phyloP scores from a whole-genome alignment of 2,797 vertebrate genomes.

The Denticeps clupeoides region DNA sequence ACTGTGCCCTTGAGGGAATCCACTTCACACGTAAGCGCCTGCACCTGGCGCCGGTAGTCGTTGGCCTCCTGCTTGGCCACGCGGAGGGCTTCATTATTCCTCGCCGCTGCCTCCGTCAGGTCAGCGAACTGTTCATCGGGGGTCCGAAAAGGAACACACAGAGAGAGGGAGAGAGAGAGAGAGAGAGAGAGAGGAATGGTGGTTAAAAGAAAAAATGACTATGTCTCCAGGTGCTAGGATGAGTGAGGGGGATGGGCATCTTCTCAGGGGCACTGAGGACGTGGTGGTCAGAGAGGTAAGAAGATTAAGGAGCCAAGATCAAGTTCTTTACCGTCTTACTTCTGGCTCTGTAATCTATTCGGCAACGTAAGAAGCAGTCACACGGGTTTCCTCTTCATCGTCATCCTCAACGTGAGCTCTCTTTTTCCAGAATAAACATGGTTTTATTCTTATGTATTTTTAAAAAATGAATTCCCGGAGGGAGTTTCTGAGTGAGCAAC shows the following conservation, averaged over 20 bases:
- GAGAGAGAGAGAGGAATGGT: not conserved
- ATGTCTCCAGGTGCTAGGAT: not conserved
- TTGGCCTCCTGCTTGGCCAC: constrained; percentile 82
- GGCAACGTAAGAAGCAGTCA: too few species aligned
- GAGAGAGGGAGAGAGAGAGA: not conserved
- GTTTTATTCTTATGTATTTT: too few species aligned
- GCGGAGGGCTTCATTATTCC: constrained; percentile 78
- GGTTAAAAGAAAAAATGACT: not conserved
- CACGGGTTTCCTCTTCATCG: too few species aligned
- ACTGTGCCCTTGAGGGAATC: constrained; percentile 89
- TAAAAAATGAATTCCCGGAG: too few species aligned
- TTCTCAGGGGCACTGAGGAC: too few species aligned
- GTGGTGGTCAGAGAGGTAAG: not conserved
- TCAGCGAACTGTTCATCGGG: constrained; percentile 71
- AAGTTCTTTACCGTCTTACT: too few species aligned
- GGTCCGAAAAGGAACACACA: constrained; percentile 8
- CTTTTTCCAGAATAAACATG: too few species aligned
- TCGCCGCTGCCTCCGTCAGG: constrained; percentile 79
- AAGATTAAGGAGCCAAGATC: too few species aligned
- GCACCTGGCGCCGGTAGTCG: constrained; percentile 85
- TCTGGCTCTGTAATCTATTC: too few species aligned
- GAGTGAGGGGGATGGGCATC: not conserved
- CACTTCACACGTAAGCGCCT: constrained; percentile 83
- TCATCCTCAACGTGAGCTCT: too few species aligned
- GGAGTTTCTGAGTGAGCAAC: too few species aligned